Evolutionary conservation across 2,113 vertebrate species (phyloP), one percentile per base, ranked within the genome.

Genomic region (Symphodus melops): DNA sequence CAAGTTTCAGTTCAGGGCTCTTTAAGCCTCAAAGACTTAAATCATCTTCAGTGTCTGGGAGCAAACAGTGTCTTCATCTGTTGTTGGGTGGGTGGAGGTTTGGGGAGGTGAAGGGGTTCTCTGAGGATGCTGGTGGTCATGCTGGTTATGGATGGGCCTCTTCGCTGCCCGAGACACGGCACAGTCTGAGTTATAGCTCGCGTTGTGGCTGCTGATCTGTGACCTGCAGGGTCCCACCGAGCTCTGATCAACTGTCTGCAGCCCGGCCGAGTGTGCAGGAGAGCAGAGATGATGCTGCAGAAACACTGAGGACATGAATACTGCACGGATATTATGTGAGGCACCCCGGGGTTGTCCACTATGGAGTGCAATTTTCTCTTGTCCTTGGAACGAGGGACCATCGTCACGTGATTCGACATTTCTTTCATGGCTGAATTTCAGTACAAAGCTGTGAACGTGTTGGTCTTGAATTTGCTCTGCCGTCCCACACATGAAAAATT

Each of bases 131-230:
- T 3, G 17, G 57, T 67, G 41, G 17, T 64, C 25, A 23, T 46
- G 19, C 58, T 36, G 55, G 69, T 85, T 72, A 81, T 63, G 60
- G 66, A 83, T 79, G 64, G 13, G 3, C 54, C 60, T 28, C 66
- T 65, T 52, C 56, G 61, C 58, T 48, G 75, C 73, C 64, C 0
- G 39, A 21, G 77, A 67, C 77, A 19, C 51, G 11, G 17, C 68
- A 5, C 9, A 16, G 44, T 46, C 74, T 88, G 86, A 88, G 72
- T 86, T 86, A 88, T 79, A 57, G 72, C 76, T 71, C 23, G 1
- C 79, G 72, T 60, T 83, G 62, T 37, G 52, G 79, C 74, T 16
- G 53, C 57, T 68, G 80, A 82, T 70, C 63, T 83, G 86, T 11
- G 66, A 84, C 58, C 64, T 75, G 63, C 61, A 17, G 57, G 39